phyloP scores from a whole-genome alignment of 2,888 invertebrate genomes.

The Drosophila tanythrix region DNA sequence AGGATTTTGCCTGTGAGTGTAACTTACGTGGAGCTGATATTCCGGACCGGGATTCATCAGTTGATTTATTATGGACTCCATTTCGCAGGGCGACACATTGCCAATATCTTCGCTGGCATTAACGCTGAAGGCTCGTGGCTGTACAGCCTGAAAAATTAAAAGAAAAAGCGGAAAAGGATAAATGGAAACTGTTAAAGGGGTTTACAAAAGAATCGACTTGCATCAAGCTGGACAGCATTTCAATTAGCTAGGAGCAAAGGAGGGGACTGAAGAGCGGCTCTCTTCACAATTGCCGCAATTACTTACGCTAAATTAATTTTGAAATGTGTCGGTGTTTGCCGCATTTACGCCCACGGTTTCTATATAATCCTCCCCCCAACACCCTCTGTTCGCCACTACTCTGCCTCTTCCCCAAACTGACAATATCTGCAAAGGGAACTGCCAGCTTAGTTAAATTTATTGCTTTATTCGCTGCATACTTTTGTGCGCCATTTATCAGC shows the following conservation, averaged over 20 bases:
- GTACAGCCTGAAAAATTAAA: constrained; percentile 72
- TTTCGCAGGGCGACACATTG: constrained; percentile 83
- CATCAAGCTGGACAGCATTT: constrained; percentile 33
- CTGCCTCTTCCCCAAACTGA: background rate
- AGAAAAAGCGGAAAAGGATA: constrained; percentile 6
- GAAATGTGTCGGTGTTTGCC: constrained; percentile 62
- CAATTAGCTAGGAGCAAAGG: constrained; percentile 32
- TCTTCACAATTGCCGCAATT: constrained; percentile 52
- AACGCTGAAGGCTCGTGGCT: constrained; percentile 71
- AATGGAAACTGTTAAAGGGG: background rate
- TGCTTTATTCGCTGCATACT: constrained; percentile 54
- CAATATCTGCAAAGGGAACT: background rate
- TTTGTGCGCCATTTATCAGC: constrained; percentile 42
- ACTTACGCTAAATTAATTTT: constrained; percentile 64
- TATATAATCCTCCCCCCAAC: background rate
- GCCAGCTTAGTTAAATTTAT: constrained; percentile 43
- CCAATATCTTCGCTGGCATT: constrained; percentile 79
- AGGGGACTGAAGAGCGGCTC: background rate
- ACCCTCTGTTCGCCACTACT: background rate
- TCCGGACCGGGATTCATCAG: constrained; percentile 83
- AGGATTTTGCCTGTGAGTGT: constrained; percentile 16
- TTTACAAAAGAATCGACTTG: constrained; percentile 22
- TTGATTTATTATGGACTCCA: constrained; percentile 84
- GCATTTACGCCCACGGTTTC: constrained; percentile 33
- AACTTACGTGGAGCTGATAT: constrained; percentile 85